These are phyloP conservation scores for Anhinga rufa DNA, from an alignment of 2,113 vertebrate genomes.

Conservation along the genomic window DNA sequence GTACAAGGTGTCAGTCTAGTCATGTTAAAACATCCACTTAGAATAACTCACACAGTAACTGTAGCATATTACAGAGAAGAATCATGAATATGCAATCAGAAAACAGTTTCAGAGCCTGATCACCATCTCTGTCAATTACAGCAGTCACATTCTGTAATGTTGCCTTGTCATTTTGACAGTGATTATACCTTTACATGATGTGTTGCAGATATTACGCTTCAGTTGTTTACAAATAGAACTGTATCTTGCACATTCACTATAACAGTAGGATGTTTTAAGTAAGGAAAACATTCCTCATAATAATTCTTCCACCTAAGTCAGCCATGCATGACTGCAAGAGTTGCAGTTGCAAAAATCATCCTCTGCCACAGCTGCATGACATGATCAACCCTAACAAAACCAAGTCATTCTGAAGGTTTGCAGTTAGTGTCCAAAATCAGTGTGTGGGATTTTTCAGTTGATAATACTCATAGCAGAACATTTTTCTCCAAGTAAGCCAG, in stretches of 20 bases:
- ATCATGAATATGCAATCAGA: constrained; percentile 78
- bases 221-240: constrained; percentile 74
- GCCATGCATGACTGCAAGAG: neutral
- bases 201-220: constrained; percentile 64
- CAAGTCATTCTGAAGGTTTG: neutral
- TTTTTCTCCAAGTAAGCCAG: neutral
- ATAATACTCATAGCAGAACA: neutral
- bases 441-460: neutral
- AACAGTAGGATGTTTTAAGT: constrained; percentile 44
- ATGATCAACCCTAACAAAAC: neutral
- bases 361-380: neutral
- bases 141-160: constrained; percentile 61
- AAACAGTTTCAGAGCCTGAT: constrained; percentile 67
- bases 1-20: constrained; percentile 64
- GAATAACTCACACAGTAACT: constrained; percentile 66
- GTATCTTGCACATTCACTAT: constrained; percentile 34
- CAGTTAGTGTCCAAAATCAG: neutral
- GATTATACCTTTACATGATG: constrained; percentile 71
- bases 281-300: constrained; percentile 55
- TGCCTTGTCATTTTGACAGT: constrained; percentile 70
- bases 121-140: constrained; percentile 71
- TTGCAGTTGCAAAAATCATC: neutral
- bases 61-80: constrained; percentile 53
- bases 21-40: constrained; percentile 65
- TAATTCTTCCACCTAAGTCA: constrained; percentile 48